Conservation (phyloP, 2,888 invertebrate genomes). For the Atrina japonica region DNA sequence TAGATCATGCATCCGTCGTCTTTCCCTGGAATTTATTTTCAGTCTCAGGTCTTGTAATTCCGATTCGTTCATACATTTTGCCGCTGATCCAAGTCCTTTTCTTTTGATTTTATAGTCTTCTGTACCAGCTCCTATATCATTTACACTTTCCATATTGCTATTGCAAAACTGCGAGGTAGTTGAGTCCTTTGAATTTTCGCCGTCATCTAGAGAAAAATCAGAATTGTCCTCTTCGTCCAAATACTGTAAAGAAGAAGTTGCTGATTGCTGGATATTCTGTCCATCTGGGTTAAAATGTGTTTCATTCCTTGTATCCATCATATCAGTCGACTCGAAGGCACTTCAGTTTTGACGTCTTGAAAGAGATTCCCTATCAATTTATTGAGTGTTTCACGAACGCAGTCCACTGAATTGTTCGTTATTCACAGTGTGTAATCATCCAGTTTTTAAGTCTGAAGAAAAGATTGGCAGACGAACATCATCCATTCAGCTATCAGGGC, state of each 20-base stretch:
- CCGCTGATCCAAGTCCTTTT: neutral
- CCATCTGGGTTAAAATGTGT: too few species aligned
- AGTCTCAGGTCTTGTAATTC: constrained; percentile 76
- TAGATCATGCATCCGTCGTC: constrained; percentile 82
- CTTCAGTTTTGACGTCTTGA: too few species aligned
- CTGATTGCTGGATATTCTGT: too few species aligned
- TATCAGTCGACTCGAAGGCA: too few species aligned
- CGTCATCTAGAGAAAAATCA: constrained; percentile 27
- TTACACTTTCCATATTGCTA: neutral
- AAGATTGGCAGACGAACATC: constrained; percentile 34
- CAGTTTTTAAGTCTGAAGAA: constrained; percentile 14
- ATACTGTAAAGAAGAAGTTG: neutral
- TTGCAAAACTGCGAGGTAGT: constrained; percentile 1
- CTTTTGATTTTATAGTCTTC: neutral
- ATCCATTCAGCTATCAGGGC: constrained; percentile 30
- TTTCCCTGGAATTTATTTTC: constrained; percentile 82
- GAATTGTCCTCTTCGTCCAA: neutral
- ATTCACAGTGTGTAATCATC: constrained; percentile 31
- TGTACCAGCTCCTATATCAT: neutral
- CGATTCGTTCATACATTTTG: constrained; percentile 64
- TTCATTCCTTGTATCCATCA: too few species aligned
- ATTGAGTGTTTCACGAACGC: too few species aligned
- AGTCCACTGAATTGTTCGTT: constrained; percentile 19
- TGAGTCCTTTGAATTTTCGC: constrained; percentile 33
- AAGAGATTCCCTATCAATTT: too few species aligned